Percentiles rank a stretch among this genome's conserved stretches.
Evolutionary conservation across 2,113 vertebrate species (phyloP).

Genomic region (Aspidoscelis tigris): DNA sequence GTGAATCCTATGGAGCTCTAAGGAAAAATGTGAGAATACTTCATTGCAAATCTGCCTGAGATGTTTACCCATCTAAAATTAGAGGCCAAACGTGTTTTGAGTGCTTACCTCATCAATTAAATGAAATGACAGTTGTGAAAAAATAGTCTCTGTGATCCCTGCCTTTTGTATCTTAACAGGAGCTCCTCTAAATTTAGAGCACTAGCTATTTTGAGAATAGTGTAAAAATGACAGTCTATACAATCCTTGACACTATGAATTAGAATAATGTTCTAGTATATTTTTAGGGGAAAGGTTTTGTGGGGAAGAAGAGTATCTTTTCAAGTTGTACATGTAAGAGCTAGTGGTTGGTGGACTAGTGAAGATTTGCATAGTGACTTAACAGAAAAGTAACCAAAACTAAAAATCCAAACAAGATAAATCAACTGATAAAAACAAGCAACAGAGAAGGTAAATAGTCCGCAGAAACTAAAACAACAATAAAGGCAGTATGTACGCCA

Average conservation of each 20-base stretch:
- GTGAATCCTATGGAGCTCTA: background rate
- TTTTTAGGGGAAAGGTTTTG: background rate
- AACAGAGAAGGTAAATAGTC: no score
- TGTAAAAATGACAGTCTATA: constrained; percentile 27
- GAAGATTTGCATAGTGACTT: background rate
- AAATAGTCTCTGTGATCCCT: constrained; percentile 27
- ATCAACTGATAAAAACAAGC: no score
- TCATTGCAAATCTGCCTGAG: constrained; percentile 41
- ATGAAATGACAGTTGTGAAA: constrained; percentile 36
- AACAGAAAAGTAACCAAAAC: background rate
- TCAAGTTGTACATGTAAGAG: background rate
- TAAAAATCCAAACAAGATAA: no score
- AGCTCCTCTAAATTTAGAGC: constrained; percentile 39
- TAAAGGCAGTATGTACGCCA: no score
- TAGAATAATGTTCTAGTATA: background rate
- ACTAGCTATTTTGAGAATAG: constrained; percentile 36
- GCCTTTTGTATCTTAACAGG: constrained; percentile 31
- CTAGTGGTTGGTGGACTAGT: background rate
- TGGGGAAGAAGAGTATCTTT: background rate
- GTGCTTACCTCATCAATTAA: constrained; percentile 33
- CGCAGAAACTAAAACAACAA: no score
- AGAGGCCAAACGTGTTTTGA: constrained; percentile 35
- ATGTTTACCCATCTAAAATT: constrained; percentile 52
- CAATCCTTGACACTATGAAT: background rate
- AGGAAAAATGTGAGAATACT: constrained; percentile 48